Evolutionary conservation across 2,888 invertebrate genomes (phyloP), one percentile per base, ranked within the genome.

Genomic region (Machimus rusticus): DNA sequence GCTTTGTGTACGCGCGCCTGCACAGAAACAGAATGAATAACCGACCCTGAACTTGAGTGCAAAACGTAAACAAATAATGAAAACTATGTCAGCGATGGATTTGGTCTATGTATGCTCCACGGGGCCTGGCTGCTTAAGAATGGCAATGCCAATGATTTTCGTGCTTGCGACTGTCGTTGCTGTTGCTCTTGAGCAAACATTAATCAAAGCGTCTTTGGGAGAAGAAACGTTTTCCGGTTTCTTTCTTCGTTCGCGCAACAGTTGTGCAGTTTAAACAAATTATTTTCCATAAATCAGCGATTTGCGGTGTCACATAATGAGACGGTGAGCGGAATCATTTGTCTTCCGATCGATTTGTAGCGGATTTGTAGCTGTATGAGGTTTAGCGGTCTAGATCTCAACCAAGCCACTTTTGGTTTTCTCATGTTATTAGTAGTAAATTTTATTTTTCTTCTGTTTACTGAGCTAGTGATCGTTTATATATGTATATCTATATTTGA

Each of bases 31-130:
- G 87, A 89, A 88, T 88, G 88, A 89, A 89, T 87, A 89, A 89
- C 87, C 89, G 89, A 88, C 89, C 89, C 88, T 89, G 89, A 89
- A 89, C 88, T 89, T 89, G 89, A 89, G 88, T 89, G 89, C 88
- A 88, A 82, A 89, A 89, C 89, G 88, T 89, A 89, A 89, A 88
- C 89, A 89, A 89, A 89, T 89, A 89, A 86, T 76, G 87, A 74
- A 89, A 89, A 89, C 88, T 89, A 88, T 88, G 89, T 89, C 89
- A 89, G 89, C 89, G 88, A 86, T 89, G 86, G 77, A 34, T 55
- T 77, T 31, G 55, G 34, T 82, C 82, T 37, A 51, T 79, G 51
- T 23, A 9, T 51, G 66, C 76, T 76, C 16, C 12, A 37, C 79
- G 66, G 28, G 66, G 12, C 79, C 14, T 31, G 51, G 23, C 51